Percentiles rank a stretch among this genome's conserved stretches.
These are phyloP conservation scores for Corticium candelabrum DNA, from an alignment of 37 sponge, comb jelly and placozoan genomes.

Conservation along the genomic window DNA sequence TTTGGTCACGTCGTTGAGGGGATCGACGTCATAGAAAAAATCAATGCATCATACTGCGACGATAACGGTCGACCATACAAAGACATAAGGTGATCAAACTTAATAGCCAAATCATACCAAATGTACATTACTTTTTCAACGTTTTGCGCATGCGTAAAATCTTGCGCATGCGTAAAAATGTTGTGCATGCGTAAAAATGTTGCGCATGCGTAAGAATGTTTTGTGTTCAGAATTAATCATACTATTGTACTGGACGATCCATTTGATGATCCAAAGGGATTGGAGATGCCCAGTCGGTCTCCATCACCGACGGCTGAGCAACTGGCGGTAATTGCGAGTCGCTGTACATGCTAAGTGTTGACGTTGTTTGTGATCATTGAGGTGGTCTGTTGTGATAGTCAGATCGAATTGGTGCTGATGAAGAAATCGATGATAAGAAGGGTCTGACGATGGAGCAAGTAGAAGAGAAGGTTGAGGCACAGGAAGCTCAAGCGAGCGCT, in stretches of 20 bases:
- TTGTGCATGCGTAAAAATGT: too few species aligned
- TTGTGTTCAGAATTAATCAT: conserved; percentile 54
- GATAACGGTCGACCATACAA: conserved; percentile 76
- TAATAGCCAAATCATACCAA: too few species aligned
- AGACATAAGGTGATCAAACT: conserved; percentile 48
- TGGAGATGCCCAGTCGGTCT: conserved; percentile 47
- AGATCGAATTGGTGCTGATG: conserved; percentile 74
- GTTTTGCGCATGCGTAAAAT: too few species aligned
- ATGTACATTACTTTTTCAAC: not conserved
- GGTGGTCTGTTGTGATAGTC: not conserved
- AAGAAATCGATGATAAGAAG: conserved; percentile 79
- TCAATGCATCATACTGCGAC: conserved; percentile 82
- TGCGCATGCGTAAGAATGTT: too few species aligned
- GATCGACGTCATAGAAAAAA: conserved; percentile 54
- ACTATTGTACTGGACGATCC: conserved; percentile 95
- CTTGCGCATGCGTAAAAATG: too few species aligned
- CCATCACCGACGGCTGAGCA: conserved; percentile 59
- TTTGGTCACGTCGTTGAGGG: conserved; percentile 94
- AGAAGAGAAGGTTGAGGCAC: conserved; percentile 37
- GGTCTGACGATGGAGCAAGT: conserved; percentile 73
- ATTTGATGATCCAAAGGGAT: conserved; percentile 67
- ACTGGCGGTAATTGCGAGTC: not conserved
- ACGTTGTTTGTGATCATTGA: not conserved
- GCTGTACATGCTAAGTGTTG: not conserved
- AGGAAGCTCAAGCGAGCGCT: conserved; percentile 76